Conservation (phyloP, 2,888 invertebrate species). For the Ischnura elegans region DNA sequence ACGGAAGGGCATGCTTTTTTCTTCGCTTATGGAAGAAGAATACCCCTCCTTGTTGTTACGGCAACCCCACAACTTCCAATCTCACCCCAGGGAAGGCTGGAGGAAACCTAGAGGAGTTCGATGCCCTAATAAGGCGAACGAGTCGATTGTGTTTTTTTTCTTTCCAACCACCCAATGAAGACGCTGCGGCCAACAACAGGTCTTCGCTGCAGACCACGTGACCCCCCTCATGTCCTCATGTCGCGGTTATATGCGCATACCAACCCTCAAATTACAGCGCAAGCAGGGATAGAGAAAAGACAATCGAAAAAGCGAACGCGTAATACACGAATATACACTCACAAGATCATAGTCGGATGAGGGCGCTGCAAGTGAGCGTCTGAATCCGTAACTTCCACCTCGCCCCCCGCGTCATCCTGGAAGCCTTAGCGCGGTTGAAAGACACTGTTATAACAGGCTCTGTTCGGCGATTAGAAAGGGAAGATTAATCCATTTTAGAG, state of each 20-base stretch:
- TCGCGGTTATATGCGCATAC: neutral
- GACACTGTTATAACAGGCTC: too few relatives aligned
- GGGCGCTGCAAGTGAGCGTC: too few relatives aligned
- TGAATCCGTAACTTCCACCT: too few relatives aligned
- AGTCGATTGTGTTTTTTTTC: slow-evolving; percentile 3
- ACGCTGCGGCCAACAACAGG: neutral
- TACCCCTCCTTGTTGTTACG: neutral
- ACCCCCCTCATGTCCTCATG: neutral
- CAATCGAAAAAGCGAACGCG: neutral
- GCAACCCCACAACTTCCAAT: neutral
- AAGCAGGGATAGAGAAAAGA: neutral
- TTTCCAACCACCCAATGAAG: neutral
- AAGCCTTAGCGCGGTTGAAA: too few relatives aligned
- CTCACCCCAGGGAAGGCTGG: neutral
- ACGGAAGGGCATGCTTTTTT: neutral
- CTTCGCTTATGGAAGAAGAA: too few relatives aligned
- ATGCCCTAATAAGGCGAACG: neutral
- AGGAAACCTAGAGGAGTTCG: neutral
- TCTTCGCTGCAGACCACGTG: neutral
- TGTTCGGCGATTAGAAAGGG: too few relatives aligned
- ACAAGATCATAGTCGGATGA: too few relatives aligned
- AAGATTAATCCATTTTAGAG: too few relatives aligned
- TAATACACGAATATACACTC: too few relatives aligned
- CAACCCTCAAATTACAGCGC: neutral
- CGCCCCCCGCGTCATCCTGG: too few relatives aligned